Percentiles rank a stretch among this genome's conserved stretches.
These are phyloP conservation scores for Junonia oenone DNA, from an alignment of 2,888 invertebrate species.

Conservation along the genomic window DNA sequence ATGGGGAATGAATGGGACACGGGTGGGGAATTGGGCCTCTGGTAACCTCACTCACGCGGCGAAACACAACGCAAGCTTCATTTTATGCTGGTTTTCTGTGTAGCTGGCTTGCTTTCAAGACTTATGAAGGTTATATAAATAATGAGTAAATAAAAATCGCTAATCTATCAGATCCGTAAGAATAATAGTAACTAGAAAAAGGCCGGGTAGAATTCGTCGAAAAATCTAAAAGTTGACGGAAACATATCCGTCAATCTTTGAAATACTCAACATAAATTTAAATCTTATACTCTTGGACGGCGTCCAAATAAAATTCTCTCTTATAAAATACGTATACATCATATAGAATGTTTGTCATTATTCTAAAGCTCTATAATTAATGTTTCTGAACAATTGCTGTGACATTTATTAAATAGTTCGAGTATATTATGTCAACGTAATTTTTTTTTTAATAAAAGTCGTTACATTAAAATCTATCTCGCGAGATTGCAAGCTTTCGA, in stretches of 20 bases:
- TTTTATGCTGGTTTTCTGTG: too few species aligned
- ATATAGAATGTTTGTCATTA: not conserved
- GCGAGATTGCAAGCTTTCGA: too few species aligned
- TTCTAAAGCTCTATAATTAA: not conserved
- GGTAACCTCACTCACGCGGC: too few species aligned
- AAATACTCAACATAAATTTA: constrained; percentile 4
- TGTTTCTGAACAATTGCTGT: not conserved
- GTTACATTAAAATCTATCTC: too few species aligned
- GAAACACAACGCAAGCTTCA: too few species aligned
- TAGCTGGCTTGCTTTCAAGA: too few species aligned
- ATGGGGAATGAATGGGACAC: too few species aligned
- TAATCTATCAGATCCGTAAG: not conserved
- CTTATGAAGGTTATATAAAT: too few species aligned
- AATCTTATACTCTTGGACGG: constrained; percentile 2
- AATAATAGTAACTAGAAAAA: not conserved
- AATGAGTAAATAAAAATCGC: not conserved
- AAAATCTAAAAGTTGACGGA: not conserved
- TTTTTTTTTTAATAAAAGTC: too few species aligned
- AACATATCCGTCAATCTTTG: constrained; percentile 3
- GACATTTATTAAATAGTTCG: not conserved
- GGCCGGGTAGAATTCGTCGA: not conserved
- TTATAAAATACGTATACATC: not conserved
- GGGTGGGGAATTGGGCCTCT: too few species aligned
- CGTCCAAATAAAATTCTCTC: not conserved
- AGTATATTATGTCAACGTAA: too few species aligned